phyloP scores from a whole-genome alignment of 2,113 vertebrate species.

The Spea bombifrons region DNA sequence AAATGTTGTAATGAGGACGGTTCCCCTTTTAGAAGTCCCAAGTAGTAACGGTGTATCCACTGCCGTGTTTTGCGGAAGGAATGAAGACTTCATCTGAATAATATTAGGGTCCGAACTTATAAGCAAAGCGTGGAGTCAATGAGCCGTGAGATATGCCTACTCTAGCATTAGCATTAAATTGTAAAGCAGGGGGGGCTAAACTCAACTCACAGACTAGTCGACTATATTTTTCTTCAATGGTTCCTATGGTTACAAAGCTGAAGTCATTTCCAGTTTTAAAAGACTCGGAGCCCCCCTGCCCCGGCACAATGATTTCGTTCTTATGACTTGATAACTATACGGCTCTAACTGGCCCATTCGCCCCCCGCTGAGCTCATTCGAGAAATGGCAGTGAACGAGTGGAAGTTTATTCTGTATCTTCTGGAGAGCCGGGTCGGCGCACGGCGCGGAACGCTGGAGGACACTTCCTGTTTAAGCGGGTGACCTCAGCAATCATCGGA shows the following conservation, averaged over 20 bases:
- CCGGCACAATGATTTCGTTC: background rate
- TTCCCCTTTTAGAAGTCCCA: too few species aligned
- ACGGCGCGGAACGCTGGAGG: background rate
- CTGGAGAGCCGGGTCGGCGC: background rate
- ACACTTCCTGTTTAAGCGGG: background rate
- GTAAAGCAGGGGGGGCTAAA: slow-evolving; percentile 16
- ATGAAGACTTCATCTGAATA: background rate
- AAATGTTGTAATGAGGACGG: too few species aligned
- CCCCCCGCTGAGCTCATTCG: slow-evolving; percentile 3
- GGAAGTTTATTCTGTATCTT: background rate
- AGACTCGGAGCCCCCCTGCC: slow-evolving; percentile 5
- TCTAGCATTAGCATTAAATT: slow-evolving; percentile 8
- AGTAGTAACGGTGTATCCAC: background rate
- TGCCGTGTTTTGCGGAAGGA: background rate
- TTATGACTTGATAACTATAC: background rate
- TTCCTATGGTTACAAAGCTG: slow-evolving; percentile 14
- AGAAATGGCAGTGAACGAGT: background rate
- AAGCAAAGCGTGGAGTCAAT: background rate
- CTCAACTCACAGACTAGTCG: background rate
- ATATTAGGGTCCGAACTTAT: background rate
- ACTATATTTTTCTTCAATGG: background rate
- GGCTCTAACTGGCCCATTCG: background rate
- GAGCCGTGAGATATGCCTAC: background rate
- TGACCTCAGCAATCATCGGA: background rate
- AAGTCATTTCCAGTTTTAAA: background rate